Conservation (phyloP, 2,888 invertebrate species). For the Mythimna ferrago region DNA sequence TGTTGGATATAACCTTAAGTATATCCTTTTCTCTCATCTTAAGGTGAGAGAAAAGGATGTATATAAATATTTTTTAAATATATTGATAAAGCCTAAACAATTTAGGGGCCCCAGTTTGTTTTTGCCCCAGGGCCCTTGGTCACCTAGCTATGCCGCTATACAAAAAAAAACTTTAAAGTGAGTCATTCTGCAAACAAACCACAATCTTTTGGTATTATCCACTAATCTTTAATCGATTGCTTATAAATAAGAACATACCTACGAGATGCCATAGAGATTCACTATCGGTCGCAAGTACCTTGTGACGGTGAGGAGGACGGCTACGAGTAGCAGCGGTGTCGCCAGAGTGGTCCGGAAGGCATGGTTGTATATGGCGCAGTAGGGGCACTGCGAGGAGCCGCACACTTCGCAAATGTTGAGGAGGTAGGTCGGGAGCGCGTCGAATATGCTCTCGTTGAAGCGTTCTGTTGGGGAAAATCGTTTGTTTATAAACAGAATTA, state of each 20-base stretch:
- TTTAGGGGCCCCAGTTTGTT: no score
- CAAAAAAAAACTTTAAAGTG: neutral
- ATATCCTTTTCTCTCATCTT: no score
- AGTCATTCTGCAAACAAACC: slow-evolving; percentile 32
- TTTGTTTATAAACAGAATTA: no score
- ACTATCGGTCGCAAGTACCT: slow-evolving; percentile 50
- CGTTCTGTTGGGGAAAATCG: slow-evolving; percentile 92
- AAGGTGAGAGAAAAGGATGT: no score
- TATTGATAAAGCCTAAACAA: no score
- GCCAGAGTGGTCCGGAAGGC: slow-evolving; percentile 80
- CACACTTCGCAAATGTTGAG: slow-evolving; percentile 98
- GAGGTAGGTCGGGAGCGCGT: slow-evolving; percentile 95
- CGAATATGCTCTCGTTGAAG: slow-evolving; percentile 97
- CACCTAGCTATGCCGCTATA: no score
- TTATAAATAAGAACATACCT: slow-evolving; percentile 25
- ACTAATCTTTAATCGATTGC: slow-evolving; percentile 18
- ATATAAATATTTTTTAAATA: no score
- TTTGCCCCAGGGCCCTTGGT: no score
- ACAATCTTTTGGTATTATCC: slow-evolving; percentile 44
- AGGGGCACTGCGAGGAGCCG: slow-evolving; percentile 98
- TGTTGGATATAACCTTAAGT: no score
- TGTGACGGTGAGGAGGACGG: slow-evolving; percentile 55
- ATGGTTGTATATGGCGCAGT: slow-evolving; percentile 96
- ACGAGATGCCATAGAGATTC: slow-evolving; percentile 49
- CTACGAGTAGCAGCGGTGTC: slow-evolving; percentile 61